These are phyloP conservation scores for Rhagophthalmus giganteus DNA, from an alignment of 2,888 invertebrate genomes.

Conservation along the genomic window DNA sequence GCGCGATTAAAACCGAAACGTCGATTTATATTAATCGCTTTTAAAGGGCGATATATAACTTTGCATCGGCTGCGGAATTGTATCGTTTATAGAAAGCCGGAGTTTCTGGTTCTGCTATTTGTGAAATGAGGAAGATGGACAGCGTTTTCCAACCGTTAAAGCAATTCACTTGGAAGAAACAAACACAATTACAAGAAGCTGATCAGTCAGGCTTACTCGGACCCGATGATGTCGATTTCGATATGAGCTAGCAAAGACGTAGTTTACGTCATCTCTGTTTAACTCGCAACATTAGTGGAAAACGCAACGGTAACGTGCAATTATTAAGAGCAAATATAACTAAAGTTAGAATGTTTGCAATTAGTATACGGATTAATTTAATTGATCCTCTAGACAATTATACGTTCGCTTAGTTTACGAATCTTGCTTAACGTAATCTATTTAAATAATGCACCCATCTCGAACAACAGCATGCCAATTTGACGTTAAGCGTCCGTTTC, in stretches of 20 bases:
- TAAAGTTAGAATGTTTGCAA: conserved; percentile 27
- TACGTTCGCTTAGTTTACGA: conserved; percentile 26
- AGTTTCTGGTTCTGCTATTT: conserved; percentile 12
- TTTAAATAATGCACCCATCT: conserved; percentile 16
- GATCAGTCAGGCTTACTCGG: conserved; percentile 29
- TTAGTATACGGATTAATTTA: conserved; percentile 29
- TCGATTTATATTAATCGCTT: not conserved
- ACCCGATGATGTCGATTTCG: conserved; percentile 22
- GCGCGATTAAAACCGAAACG: too few species aligned
- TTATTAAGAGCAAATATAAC: conserved; percentile 1
- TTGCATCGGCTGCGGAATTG: not conserved
- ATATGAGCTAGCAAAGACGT: conserved; percentile 5
- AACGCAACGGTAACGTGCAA: conserved; percentile 9
- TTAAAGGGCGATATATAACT: not conserved
- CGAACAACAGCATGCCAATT: not conserved
- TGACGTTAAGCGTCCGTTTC: too few species aligned
- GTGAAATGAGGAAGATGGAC: conserved; percentile 30
- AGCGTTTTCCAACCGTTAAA: conserved; percentile 30
- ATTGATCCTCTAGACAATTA: conserved; percentile 31
- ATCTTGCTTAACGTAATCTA: conserved; percentile 25
- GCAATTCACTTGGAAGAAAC: conserved; percentile 34
- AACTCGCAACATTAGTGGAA: not conserved
- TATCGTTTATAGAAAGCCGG: not conserved
- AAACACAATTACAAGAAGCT: conserved; percentile 36
- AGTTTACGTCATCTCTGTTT: conserved; percentile 10